Conservation (phyloP, 2,888 invertebrate species). For the Amphipyra tragopoginis region DNA sequence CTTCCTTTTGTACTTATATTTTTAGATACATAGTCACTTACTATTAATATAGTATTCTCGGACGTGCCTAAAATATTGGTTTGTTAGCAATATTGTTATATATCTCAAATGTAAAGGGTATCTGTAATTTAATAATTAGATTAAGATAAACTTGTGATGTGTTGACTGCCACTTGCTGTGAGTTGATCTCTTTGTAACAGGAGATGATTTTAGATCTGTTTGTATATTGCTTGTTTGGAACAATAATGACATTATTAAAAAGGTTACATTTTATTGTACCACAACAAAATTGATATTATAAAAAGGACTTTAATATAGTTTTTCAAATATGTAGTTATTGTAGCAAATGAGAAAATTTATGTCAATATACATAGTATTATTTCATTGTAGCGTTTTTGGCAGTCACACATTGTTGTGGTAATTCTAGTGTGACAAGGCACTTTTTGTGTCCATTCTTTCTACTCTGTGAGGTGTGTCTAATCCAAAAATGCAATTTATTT, state of each 20-base stretch:
- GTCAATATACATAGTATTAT: slow-evolving; percentile 57
- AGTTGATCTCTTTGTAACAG: slow-evolving; percentile 44
- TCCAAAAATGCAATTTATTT: slow-evolving; percentile 56
- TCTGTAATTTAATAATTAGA: slow-evolving; percentile 58
- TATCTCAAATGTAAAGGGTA: slow-evolving; percentile 63
- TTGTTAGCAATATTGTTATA: slow-evolving; percentile 78
- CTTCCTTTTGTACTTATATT: slow-evolving; percentile 87
- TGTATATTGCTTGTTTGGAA: slow-evolving; percentile 53
- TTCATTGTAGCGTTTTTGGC: slow-evolving; percentile 50
- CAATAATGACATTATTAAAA: slow-evolving; percentile 33
- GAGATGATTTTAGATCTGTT: slow-evolving; percentile 59
- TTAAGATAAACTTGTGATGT: slow-evolving; percentile 57
- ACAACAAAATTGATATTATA: slow-evolving; percentile 8
- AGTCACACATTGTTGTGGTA: slow-evolving; percentile 53
- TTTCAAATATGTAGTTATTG: slow-evolving; percentile 36
- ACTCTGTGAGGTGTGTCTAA: slow-evolving; percentile 52
- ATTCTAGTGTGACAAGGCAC: slow-evolving; percentile 56
- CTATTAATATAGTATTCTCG: slow-evolving; percentile 79
- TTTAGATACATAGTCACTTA: slow-evolving; percentile 75
- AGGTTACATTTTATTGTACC: not conserved
- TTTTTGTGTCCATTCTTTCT: slow-evolving; percentile 39
- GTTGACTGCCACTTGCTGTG: slow-evolving; percentile 55
- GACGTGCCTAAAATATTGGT: slow-evolving; percentile 86
- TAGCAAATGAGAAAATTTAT: slow-evolving; percentile 50
- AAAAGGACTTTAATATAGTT: slow-evolving; percentile 9